phyloP scores from a whole-genome alignment of 2,797 vertebrate genomes.

The Tamandua tetradactyla region DNA sequence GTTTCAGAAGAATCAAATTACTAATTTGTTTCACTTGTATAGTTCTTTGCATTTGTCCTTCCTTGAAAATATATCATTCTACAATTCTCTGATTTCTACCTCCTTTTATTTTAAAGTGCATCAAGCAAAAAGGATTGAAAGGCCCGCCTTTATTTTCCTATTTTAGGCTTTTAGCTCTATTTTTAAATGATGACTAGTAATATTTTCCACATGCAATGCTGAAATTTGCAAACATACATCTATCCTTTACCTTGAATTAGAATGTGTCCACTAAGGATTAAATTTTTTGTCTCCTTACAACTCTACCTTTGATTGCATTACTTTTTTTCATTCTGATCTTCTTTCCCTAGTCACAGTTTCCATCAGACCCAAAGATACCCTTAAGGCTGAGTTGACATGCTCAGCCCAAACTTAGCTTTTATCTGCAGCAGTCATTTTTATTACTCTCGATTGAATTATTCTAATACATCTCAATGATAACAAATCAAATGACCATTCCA shows the following conservation, averaged over 20 bases:
- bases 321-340: not conserved
- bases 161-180: not conserved
- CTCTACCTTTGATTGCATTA: not conserved
- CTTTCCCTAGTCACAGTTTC: not conserved
- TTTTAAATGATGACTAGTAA: not conserved
- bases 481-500: not conserved
- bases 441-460: not conserved
- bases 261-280: not conserved
- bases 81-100: not conserved
- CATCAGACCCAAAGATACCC: not conserved
- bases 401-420: not conserved
- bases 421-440: not conserved
- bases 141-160: not conserved
- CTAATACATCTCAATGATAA: not conserved
- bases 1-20: not conserved
- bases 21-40: not conserved
- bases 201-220: not conserved
- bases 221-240: not conserved
- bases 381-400: not conserved
- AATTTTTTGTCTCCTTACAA: not conserved
- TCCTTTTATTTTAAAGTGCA: not conserved
- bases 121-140: not conserved
- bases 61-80: conserved; percentile 41
- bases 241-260: conserved; percentile 1
- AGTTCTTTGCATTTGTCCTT: conserved; percentile 30